phyloP scores from a whole-genome alignment of 2,888 invertebrate genomes.

The Drosophila koepferae region DNA sequence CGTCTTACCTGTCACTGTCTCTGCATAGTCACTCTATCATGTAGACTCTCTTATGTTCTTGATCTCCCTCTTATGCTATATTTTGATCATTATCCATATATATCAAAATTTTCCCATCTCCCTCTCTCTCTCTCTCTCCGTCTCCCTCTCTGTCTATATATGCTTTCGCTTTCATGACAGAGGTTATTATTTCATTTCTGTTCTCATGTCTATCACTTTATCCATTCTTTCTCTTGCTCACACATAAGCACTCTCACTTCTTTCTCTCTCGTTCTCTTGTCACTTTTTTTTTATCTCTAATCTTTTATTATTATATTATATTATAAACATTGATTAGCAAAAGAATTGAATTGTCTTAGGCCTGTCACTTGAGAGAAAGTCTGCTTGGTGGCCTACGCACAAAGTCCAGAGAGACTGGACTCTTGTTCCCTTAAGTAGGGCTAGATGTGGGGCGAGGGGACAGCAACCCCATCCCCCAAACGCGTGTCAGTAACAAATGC shows the following conservation, averaged over 20 bases:
- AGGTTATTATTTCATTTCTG: too few species aligned
- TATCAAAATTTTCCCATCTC: neutral
- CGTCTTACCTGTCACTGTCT: neutral
- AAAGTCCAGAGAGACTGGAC: neutral
- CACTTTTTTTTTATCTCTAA: neutral
- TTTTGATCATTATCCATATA: too few species aligned
- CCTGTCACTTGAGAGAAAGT: conserved; percentile 30
- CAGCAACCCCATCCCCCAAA: conserved; percentile 7
- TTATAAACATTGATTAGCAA: conserved; percentile 57
- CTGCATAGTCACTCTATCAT: neutral
- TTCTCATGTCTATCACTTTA: too few species aligned
- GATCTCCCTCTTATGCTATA: neutral
- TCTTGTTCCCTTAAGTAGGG: conserved; percentile 14
- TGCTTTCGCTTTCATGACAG: too few species aligned
- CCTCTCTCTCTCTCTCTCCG: too few species aligned
- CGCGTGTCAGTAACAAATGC: conserved; percentile 73
- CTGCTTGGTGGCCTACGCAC: neutral
- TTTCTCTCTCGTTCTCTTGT: neutral
- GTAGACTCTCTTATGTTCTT: neutral
- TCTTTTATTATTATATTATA: conserved; percentile 25
- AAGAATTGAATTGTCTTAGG: conserved; percentile 42
- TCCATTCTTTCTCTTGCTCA: too few species aligned
- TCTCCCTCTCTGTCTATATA: too few species aligned
- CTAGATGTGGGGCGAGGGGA: neutral
- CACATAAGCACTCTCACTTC: too few species aligned